phyloP scores from a whole-genome alignment of 2,797 vertebrate genomes.

The Bovichtus diacanthus region DNA sequence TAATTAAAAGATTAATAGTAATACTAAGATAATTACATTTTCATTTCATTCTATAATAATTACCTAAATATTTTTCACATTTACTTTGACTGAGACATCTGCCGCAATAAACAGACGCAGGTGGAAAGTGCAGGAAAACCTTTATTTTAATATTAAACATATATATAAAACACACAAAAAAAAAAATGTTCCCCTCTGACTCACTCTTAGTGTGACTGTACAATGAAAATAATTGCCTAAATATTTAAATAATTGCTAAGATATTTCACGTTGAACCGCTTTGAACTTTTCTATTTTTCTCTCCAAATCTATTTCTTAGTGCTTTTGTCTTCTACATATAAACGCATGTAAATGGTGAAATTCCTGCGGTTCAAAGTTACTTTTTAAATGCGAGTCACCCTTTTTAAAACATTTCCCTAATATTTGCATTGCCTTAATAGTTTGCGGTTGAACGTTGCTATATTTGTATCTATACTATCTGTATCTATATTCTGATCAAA shows the following conservation, averaged over 20 bases:
- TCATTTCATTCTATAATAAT: not conserved
- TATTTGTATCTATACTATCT: too few relatives aligned
- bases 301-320: not conserved
- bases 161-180: not conserved
- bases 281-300: not conserved
- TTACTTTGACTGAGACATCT: not conserved
- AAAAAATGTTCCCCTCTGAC: not conserved
- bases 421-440: not conserved
- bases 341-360: not conserved
- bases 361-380: rapidly evolving
- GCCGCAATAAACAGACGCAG: not conserved
- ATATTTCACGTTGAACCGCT: not conserved
- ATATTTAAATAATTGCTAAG: not conserved
- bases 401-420: not conserved
- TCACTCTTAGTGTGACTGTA: not conserved
- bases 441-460: not conserved
- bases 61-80: not conserved
- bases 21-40: not conserved
- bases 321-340: not conserved
- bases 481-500: not conserved
- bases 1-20: not conserved
- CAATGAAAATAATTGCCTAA: not conserved
- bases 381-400: not conserved
- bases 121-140: not conserved
- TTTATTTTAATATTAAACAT: not conserved